Conservation (phyloP, 2,888 invertebrate species). For the Mimas tiliae region DNA sequence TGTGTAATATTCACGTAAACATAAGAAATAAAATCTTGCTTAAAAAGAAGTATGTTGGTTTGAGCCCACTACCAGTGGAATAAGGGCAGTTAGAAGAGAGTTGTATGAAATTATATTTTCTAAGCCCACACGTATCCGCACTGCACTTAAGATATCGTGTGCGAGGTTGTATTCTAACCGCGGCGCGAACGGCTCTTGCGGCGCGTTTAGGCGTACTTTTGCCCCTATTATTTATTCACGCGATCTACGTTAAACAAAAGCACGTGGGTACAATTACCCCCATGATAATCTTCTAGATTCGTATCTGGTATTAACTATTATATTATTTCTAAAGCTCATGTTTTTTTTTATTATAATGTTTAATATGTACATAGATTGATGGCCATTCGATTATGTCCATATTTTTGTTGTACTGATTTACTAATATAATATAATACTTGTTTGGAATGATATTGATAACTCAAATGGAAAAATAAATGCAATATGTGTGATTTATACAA, state of each 20-base stretch:
- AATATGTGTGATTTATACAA: not conserved
- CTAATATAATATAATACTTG: not conserved
- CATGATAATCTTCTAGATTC: not conserved
- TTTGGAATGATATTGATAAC: conserved; percentile 21
- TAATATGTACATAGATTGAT: not conserved
- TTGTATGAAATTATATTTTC: too few species aligned
- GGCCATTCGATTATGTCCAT: not conserved
- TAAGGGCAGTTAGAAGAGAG: too few species aligned
- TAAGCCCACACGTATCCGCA: too few species aligned
- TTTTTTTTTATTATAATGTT: not conserved
- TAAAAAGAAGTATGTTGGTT: too few species aligned
- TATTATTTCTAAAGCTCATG: conserved; percentile 12
- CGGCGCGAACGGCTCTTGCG: too few species aligned
- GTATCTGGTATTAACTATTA: not conserved
- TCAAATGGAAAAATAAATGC: conserved; percentile 15
- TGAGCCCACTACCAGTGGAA: too few species aligned
- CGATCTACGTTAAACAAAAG: not conserved
- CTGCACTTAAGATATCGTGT: too few species aligned
- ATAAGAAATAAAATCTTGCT: too few species aligned
- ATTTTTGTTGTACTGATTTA: not conserved
- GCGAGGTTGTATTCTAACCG: too few species aligned
- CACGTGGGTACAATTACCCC: not conserved
- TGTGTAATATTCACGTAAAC: too few species aligned
- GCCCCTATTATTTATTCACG: not conserved
- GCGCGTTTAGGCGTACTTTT: too few species aligned